Percentiles rank a stretch among this genome's conserved stretches.
phyloP scores from a whole-genome alignment of 2,797 vertebrate genomes.

The Peromyscus eremicus region DNA sequence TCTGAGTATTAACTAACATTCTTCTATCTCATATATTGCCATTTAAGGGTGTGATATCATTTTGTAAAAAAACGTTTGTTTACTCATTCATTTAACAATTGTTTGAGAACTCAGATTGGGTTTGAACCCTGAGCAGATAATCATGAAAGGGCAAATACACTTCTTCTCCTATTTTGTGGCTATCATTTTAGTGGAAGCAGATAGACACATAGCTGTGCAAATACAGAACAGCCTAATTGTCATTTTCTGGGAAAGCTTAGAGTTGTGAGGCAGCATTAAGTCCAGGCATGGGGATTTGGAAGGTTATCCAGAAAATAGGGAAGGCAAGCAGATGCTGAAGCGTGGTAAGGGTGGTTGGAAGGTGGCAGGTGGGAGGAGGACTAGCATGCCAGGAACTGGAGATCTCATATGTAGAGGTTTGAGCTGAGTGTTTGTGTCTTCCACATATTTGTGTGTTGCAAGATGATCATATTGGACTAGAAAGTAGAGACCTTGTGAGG shows the following conservation, averaged over 20 bases:
- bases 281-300: background rate
- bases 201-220: background rate
- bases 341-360: background rate
- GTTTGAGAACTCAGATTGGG: background rate
- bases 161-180: background rate
- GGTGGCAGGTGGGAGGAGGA: background rate
- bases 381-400: background rate
- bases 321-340: background rate
- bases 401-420: background rate
- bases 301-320: background rate
- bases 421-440: background rate
- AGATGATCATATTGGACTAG: background rate
- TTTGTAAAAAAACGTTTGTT: background rate
- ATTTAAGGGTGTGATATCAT: background rate
- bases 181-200: background rate
- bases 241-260: background rate
- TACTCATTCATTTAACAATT: background rate
- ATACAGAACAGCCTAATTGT: background rate
- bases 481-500: background rate
- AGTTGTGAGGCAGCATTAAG: background rate
- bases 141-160: background rate
- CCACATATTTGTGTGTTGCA: background rate
- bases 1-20: background rate
- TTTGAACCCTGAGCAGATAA: slow-evolving; percentile 6
- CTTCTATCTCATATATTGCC: background rate